Evolutionary conservation across 2,797 vertebrate genomes (phyloP), one percentile per base, ranked within the genome.

Genomic region (Peromyscus nudipes): DNA sequence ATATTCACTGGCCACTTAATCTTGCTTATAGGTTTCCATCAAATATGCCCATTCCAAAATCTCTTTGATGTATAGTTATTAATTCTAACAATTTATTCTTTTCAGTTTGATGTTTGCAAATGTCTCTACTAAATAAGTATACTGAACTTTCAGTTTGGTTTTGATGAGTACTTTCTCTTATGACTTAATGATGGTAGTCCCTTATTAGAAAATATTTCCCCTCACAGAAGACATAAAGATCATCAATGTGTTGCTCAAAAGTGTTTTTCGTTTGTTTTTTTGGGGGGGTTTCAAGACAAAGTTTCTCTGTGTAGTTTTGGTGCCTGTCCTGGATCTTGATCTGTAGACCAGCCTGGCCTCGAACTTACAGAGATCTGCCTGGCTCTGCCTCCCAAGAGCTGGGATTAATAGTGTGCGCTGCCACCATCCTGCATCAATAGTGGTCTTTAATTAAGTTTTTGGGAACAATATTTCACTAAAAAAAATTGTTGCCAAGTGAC

Each of bases 31-130:
- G 37, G 1, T 52, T 86, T 67, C 46, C 34, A n/a, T 49, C 21
- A 67, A 31, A n/a, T 77, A 6, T 89, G 71, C 57, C 31, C 46
- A 46, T 71, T 71, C 12, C 27, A 46, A 71, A 69, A 4, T 55
- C 9, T 71, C 31, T 94, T 88, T 92, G 34, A 77, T 89, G 67
- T 92, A 12, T 88, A 43, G 67, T 69, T 57, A 76, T 76, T 87
- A 49, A 69, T 71, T 77, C 17, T 94, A 49, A 25, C 9, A 25
- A 31, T 27, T n/a, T 77, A 46, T 71, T 91, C 3, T 86, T 65
- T 69, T 88, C 5, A 83, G 3, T 52, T 87, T 62, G 43, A 77
- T 88, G 40, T 77, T 77, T 77, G 14, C 7, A 73, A 91, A 17
- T 27, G 55, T 52, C 34, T 69, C 17, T 11, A n/a, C 31, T 65